Percentiles rank a stretch among this genome's conserved stretches.
These are phyloP conservation scores for Tribolium freemani DNA, from an alignment of 2,888 invertebrate species.

Conservation along the genomic window DNA sequence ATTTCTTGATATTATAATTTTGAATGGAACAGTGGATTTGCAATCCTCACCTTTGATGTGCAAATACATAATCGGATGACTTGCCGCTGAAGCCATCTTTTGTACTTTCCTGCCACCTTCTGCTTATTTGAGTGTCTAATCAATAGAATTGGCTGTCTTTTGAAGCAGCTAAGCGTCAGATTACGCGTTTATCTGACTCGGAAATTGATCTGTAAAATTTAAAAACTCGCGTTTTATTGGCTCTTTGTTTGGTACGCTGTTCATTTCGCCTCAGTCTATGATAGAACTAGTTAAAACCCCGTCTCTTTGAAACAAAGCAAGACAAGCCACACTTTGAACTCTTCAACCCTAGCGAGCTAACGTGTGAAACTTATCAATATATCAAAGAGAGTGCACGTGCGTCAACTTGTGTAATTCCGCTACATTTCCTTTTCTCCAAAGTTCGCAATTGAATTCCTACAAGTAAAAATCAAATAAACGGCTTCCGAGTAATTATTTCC, in stretches of 20 bases:
- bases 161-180: not conserved
- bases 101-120: not conserved
- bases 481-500: constrained; percentile 22
- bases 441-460: constrained; percentile 20
- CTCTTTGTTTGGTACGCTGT: not conserved
- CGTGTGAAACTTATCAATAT: constrained; percentile 42
- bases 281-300: constrained; percentile 10
- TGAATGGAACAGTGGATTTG: too few relatives aligned
- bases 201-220: not conserved
- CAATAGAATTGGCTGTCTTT: not conserved
- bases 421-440: constrained; percentile 29
- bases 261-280: not conserved
- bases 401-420: constrained; percentile 36
- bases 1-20: too few relatives aligned
- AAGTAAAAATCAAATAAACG: constrained; percentile 24
- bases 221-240: not conserved
- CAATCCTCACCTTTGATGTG: not conserved
- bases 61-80: not conserved
- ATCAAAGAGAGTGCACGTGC: constrained; percentile 42
- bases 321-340: constrained; percentile 17
- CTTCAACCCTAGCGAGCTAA: not conserved
- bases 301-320: constrained; percentile 16
- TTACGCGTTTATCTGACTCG: not conserved
- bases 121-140: not conserved
- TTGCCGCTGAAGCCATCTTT: not conserved